Conservation (phyloP, 2,888 invertebrate genomes). For the Diloba caeruleocephala region DNA sequence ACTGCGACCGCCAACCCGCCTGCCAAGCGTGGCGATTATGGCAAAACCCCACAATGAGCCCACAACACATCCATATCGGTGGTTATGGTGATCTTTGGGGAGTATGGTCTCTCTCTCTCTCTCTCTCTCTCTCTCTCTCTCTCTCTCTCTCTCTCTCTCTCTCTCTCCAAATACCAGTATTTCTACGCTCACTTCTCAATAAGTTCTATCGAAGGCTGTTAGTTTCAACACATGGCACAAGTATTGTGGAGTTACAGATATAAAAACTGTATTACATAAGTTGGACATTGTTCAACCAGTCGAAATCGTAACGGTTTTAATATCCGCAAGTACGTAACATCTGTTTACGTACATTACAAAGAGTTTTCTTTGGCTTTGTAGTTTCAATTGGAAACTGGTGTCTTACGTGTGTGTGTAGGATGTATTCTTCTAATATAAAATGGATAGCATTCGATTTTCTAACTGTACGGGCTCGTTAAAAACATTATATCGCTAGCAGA, state of each 20-base stretch:
- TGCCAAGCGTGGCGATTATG: no score
- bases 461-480: no score
- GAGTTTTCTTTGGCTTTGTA: constrained; percentile 44
- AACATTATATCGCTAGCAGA: no score
- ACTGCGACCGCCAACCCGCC: no score
- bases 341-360: constrained; percentile 54
- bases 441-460: constrained; percentile 11
- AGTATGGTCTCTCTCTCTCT: no score
- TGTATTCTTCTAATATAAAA: constrained; percentile 5
- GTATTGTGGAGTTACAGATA: constrained; percentile 26
- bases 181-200: constrained; percentile 15
- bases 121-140: no score
- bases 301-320: constrained; percentile 35
- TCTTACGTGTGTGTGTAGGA: background rate
- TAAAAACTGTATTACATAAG: constrained; percentile 28
- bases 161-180: no score
- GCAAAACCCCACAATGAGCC: no score
- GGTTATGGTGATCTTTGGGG: no score
- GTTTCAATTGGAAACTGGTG: constrained; percentile 22
- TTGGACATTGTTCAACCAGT: constrained; percentile 46
- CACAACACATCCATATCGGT: no score
- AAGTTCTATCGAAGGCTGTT: no score
- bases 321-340: constrained; percentile 44
- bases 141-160: no score
- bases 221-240: background rate